These are phyloP conservation scores for Pyrrhia umbra DNA, from an alignment of 2,888 invertebrate species.

Conservation along the genomic window DNA sequence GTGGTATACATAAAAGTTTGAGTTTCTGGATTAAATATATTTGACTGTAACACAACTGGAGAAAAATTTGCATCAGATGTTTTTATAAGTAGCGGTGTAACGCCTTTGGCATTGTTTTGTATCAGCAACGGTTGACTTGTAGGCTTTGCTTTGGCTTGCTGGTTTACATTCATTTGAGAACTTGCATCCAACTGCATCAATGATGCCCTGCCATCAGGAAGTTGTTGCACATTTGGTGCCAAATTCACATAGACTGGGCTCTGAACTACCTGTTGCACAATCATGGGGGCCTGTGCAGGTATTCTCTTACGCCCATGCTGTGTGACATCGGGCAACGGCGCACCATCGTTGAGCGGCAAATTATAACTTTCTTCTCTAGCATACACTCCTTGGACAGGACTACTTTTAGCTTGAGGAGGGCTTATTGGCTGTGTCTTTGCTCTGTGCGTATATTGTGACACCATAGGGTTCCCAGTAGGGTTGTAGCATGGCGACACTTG, in stretches of 20 bases:
- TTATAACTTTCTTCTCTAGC: constrained; percentile 78
- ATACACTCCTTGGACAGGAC: constrained; percentile 77
- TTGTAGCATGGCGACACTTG: constrained; percentile 79
- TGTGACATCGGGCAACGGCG: constrained; percentile 76
- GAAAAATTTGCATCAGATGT: constrained; percentile 85
- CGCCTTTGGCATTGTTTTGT: constrained; percentile 80
- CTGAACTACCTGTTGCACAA: constrained; percentile 84
- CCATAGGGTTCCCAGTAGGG: constrained; percentile 80
- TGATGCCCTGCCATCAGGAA: constrained; percentile 75
- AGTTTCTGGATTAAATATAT: constrained; percentile 88
- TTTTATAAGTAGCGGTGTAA: constrained; percentile 82
- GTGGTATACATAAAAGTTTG: constrained; percentile 88
- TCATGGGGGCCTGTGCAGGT: constrained; percentile 77
- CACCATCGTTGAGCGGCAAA: constrained; percentile 71
- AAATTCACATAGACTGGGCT: constrained; percentile 85
- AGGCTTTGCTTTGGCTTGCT: constrained; percentile 70
- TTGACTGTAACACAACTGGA: constrained; percentile 92
- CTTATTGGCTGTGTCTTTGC: constrained; percentile 58
- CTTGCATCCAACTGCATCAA: constrained; percentile 77
- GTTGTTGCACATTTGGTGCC: constrained; percentile 77
- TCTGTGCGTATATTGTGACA: constrained; percentile 81
- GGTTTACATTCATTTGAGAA: constrained; percentile 69
- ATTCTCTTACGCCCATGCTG: constrained; percentile 74
- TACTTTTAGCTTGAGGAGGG: constrained; percentile 72
- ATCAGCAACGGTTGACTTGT: constrained; percentile 78